phyloP scores from a whole-genome alignment of 1,140 invertebrate species.

The Probaryconus sp. region DNA sequence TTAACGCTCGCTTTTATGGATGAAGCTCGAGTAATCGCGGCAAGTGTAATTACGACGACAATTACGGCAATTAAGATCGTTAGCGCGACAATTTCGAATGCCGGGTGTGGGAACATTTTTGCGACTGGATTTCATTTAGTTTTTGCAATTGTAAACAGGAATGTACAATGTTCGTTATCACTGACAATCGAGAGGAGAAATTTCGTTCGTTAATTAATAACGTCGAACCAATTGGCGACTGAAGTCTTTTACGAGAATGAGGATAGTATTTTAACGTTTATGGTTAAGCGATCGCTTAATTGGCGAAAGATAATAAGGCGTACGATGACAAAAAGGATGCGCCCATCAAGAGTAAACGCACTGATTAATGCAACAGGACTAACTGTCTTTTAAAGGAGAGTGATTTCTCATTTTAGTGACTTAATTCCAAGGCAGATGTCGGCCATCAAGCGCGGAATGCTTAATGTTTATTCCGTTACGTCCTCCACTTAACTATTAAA shows the following conservation, averaged over 20 bases:
- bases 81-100: background rate
- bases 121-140: too few relatives aligned
- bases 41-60: slow-evolving; percentile 23
- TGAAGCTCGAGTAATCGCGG: slow-evolving; percentile 12
- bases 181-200: too few relatives aligned
- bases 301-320: too few relatives aligned
- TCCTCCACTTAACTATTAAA: background rate
- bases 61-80: slow-evolving; percentile 51
- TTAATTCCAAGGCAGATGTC: background rate
- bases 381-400: background rate
- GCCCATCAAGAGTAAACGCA: background rate
- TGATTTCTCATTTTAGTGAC: slow-evolving; percentile 1
- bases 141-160: too few relatives aligned
- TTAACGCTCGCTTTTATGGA: slow-evolving; percentile 49
- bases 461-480: slow-evolving; percentile 24
- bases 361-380: background rate
- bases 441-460: too few relatives aligned
- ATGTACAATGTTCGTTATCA: too few relatives aligned
- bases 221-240: too few relatives aligned
- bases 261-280: too few relatives aligned
- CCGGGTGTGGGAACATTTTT: slow-evolving; percentile 40
- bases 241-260: too few relatives aligned
- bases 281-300: too few relatives aligned
- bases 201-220: too few relatives aligned
- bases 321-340: background rate